Percentiles rank a stretch among this genome's conserved stretches.
phyloP scores from a whole-genome alignment of 1,140 invertebrate genomes.

The Pseudomyrmex flavicornis region DNA sequence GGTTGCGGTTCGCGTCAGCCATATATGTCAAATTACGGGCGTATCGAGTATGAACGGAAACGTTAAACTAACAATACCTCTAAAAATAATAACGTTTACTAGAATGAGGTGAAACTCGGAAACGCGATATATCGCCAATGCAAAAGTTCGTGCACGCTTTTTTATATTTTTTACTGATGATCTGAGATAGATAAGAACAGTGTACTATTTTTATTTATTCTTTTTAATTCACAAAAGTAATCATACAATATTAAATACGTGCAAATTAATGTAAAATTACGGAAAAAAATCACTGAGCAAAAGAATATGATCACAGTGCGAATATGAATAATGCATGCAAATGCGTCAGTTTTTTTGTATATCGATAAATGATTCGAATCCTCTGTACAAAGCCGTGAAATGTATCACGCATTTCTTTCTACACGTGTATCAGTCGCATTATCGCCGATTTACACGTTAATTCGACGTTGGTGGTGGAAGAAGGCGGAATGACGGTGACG shows the following conservation, averaged over 20 bases:
- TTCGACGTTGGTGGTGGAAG: conserved; percentile 29
- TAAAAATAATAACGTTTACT: conserved; percentile 43
- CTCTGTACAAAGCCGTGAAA: not conserved
- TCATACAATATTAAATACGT: not conserved
- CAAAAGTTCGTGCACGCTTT: not conserved
- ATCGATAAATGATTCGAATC: conserved; percentile 9
- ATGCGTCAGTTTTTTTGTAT: not conserved
- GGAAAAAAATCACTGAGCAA: not conserved
- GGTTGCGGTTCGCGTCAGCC: conserved; percentile 51
- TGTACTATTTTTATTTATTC: too few species aligned
- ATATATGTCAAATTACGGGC: conserved; percentile 58
- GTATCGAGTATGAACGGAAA: conserved; percentile 52
- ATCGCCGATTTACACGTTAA: conserved; percentile 37
- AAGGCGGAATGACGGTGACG: not conserved
- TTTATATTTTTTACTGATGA: too few species aligned
- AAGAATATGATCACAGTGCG: too few species aligned
- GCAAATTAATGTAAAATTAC: not conserved
- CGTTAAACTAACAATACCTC: conserved; percentile 38
- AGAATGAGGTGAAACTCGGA: not conserved
- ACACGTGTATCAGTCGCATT: conserved; percentile 13
- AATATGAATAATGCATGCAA: not conserved
- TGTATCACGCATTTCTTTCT: conserved; percentile 23
- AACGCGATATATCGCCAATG: conserved; percentile 8
- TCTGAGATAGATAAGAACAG: too few species aligned
- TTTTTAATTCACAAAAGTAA: not conserved